Evolutionary conservation across 2,888 invertebrate genomes (phyloP).

Genomic region (Lithosia quadra): DNA sequence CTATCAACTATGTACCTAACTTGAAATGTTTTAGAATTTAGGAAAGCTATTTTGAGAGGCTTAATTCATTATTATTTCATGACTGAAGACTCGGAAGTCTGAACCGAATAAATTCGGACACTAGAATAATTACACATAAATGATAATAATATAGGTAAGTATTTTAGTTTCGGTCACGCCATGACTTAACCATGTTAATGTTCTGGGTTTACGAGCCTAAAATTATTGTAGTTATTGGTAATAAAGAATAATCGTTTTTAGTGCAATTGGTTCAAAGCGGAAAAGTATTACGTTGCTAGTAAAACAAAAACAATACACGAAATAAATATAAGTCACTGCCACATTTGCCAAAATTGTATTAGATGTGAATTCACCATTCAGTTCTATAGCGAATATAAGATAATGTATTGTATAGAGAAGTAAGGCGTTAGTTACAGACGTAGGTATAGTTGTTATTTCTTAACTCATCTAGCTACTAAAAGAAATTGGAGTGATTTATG

Average conservation of each 20-base stretch:
- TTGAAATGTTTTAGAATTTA: not conserved
- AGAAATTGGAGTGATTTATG: too few species aligned
- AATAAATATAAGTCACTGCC: constrained; percentile 20
- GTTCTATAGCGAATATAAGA: not conserved
- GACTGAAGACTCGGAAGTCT: too few species aligned
- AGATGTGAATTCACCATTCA: not conserved
- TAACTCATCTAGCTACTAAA: too few species aligned
- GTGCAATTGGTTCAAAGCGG: constrained; percentile 19
- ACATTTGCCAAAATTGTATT: not conserved
- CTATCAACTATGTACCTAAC: not conserved
- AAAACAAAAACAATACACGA: constrained; percentile 42
- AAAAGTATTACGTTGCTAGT: constrained; percentile 21
- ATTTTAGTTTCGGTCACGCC: constrained; percentile 3
- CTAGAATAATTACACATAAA: constrained; percentile 9
- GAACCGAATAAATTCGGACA: not conserved
- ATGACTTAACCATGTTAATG: constrained; percentile 16
- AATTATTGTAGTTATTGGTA: constrained; percentile 17
- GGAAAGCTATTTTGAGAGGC: not conserved
- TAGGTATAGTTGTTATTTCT: too few species aligned
- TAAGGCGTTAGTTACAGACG: too few species aligned
- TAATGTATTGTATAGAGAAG: not conserved
- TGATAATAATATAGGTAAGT: constrained; percentile 7
- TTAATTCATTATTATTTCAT: not conserved
- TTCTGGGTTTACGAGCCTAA: constrained; percentile 11
- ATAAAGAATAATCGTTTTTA: constrained; percentile 21